Conservation (phyloP, 2,888 invertebrate genomes). For the Sicus ferrugineus region DNA sequence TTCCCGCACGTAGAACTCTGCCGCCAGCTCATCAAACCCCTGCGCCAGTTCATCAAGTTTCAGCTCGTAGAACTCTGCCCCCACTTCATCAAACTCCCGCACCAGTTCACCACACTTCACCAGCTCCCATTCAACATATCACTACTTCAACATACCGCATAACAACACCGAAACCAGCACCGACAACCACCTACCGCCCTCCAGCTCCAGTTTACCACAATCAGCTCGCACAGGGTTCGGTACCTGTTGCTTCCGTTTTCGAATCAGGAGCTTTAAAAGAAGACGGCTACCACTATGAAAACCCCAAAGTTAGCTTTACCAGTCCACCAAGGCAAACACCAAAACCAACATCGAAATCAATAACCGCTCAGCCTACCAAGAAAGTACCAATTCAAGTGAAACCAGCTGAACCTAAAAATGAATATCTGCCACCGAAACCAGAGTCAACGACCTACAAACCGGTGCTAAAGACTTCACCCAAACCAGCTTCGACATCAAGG, state of each 20-base stretch:
- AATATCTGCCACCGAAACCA: not conserved
- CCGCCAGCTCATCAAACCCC: too few relatives aligned
- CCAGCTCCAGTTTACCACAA: conserved; percentile 16
- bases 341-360: conserved; percentile 24
- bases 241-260: not conserved
- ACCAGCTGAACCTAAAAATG: too few relatives aligned
- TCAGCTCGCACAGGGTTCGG: not conserved
- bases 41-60: not conserved
- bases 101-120: not conserved
- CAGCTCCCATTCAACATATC: conserved; percentile 1
- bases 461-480: too few relatives aligned
- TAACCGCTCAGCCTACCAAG: too few relatives aligned
- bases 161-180: conserved; percentile 20
- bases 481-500: not conserved
- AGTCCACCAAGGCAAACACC: not conserved
- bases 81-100: not conserved
- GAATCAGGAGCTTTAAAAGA: conserved; percentile 46
- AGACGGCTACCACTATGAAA: conserved; percentile 49
- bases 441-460: too few relatives aligned
- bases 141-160: conserved; percentile 15
- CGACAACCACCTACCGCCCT: conserved; percentile 24
- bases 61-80: conserved; percentile 22
- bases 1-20: conserved; percentile 23
- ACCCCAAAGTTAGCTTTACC: conserved; percentile 36
- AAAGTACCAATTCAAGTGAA: too few relatives aligned